A percentile compares a stretch with the other conserved stretches of the same genome.
Evolutionary conservation across 2,113 vertebrate genomes (phyloP).

Genomic region (Pachypanchax playfairii): DNA sequence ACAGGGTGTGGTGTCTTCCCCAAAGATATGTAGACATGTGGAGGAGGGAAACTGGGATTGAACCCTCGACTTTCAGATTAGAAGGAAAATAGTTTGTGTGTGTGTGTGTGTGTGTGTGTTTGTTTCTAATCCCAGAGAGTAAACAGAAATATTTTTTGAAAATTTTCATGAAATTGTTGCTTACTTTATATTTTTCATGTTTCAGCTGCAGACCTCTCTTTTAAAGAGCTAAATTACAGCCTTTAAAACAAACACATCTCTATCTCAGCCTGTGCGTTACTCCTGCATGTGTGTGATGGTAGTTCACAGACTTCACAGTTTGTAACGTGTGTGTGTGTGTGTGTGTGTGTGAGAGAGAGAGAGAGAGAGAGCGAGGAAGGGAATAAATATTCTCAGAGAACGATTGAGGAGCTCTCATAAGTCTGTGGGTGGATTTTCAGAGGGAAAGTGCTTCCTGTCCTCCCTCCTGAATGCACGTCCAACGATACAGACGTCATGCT

Average conservation of each 20-base stretch:
- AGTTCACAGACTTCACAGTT: neutral
- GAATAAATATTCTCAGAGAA: conserved; percentile 42
- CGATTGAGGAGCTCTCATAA: conserved; percentile 52
- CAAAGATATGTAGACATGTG: too few species aligned
- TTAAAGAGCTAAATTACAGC: conserved; percentile 13
- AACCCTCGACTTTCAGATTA: too few species aligned
- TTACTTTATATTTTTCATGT: conserved; percentile 3
- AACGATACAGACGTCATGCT: conserved; percentile 69
- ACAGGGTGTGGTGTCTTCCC: too few species aligned
- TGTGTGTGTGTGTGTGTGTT: too few species aligned
- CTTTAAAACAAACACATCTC: conserved; percentile 3
- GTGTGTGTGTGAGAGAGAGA: conserved; percentile 16
- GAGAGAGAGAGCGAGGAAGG: conserved; percentile 20
- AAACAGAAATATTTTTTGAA: conserved; percentile 32
- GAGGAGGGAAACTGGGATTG: too few species aligned
- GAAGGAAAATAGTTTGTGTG: too few species aligned
- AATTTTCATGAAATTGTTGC: neutral
- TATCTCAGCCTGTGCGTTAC: conserved; percentile 19
- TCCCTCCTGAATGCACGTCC: conserved; percentile 61
- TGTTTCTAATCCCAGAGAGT: conserved; percentile 8
- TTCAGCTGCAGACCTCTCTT: conserved; percentile 27
- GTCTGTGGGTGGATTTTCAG: conserved; percentile 67
- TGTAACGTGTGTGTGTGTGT: too few species aligned
- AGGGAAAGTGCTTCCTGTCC: conserved; percentile 42
- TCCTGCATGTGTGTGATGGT: too few species aligned